Evolutionary conservation across 1,140 invertebrate species (phyloP).

Genomic region (Tyrophagus putrescentiae): DNA sequence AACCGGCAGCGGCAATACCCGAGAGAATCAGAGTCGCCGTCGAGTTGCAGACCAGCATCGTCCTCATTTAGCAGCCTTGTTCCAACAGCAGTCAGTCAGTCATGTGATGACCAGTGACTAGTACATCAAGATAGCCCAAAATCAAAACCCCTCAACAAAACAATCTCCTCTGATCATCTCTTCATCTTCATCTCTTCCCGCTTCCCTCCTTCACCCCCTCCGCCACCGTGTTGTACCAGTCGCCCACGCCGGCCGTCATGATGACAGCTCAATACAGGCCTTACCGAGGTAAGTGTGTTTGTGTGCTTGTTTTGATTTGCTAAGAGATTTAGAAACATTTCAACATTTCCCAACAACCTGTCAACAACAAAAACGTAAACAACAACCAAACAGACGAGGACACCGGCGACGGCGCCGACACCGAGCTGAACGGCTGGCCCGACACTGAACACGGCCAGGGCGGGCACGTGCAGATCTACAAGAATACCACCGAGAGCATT

Average conservation of each 20-base stretch:
- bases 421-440: conserved; percentile 25
- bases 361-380: background rate
- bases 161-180: no score
- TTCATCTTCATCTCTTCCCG: no score
- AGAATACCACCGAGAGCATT: conserved; percentile 29
- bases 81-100: no score
- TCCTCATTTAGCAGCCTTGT: no score
- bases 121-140: no score
- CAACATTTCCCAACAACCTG: background rate
- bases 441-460: conserved; percentile 25
- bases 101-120: no score
- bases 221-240: no score
- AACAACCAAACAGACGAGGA: conserved; percentile 17
- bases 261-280: conserved; percentile 30
- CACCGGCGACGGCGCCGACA: conserved; percentile 24
- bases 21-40: no score
- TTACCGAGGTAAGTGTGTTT: conserved; percentile 27
- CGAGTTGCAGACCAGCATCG: no score
- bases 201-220: no score
- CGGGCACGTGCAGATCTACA: conserved; percentile 30
- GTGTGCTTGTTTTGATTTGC: background rate
- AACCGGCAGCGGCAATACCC: no score
- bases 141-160: no score
- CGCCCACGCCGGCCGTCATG: conserved; percentile 1
- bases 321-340: background rate